Base-by-base conservation (phyloP, 2,888 invertebrate species). In the Aricia artaxerxes region DNA sequence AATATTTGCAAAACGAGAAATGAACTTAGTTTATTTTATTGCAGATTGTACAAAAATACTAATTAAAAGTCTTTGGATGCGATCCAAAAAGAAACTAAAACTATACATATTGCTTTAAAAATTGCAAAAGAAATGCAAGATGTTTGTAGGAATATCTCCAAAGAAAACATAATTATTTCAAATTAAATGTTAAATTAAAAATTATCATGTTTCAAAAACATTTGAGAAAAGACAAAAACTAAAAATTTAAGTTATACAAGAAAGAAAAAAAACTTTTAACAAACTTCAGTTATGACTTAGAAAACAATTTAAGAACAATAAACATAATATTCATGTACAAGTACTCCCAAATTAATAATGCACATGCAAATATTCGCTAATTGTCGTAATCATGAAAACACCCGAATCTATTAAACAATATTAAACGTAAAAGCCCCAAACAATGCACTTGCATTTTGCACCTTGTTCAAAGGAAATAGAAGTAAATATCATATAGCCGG, bases 1-100 rank as follows among this genome's bases (percentile, higher is more conserved):
- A 76, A 76, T 76, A 76, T 76, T 57, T 76, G 76, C 57, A 76
- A 76, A 76, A 76, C 76, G 53, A 76, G 35, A 76, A 57, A 53
- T 76, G 13, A 57, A 35, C 76, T 76, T 76, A 53, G 16, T 76
- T 57, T 57, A 76, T 35, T 49, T 57, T 53, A 57, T 76, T 57
- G 53, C 49, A 31, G 53, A 76, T 53, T 76, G 69, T 53, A 76
- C 49, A 75, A 44, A 75, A 75, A 24, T 11, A 49, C n/a, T 31
- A 6, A 9, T 57, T 76, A 53, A 49, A 75, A 53, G 53, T 76
- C 53, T 75, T 75, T 75, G 76, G 53, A 76, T 57, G 35, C 57
- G 31, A 76, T 76, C 76, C 76, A 76, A 76, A 76, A 57, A 31
- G 3, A 16, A 57, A 76, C 76, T 76, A 76, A 53, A 76, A 76